These are phyloP conservation scores for Hemaris fuciformis DNA, from an alignment of 2,888 invertebrate species.

Conservation along the genomic window DNA sequence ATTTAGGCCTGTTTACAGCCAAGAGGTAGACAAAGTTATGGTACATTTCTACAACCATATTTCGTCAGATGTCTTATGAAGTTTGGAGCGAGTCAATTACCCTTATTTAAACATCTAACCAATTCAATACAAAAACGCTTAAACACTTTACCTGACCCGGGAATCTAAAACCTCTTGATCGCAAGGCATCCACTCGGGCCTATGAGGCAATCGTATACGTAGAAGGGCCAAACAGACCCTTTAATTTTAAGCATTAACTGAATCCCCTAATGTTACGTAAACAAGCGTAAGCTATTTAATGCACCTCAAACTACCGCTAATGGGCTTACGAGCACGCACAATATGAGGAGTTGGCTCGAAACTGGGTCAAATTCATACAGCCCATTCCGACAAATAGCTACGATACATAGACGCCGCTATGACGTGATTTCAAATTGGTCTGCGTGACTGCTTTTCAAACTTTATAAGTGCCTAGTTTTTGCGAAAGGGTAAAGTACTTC, in stretches of 20 bases:
- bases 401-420: conserved; percentile 28
- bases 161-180: no score
- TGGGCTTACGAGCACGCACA: conserved; percentile 10
- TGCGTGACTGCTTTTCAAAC: background rate
- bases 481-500: no score
- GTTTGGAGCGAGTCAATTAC: no score
- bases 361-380: conserved; percentile 32
- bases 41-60: no score
- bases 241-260: background rate
- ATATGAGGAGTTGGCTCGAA: background rate
- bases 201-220: no score
- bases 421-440: conserved; percentile 26
- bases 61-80: no score
- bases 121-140: no score
- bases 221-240: background rate
- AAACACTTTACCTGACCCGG: no score
- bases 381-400: conserved; percentile 22
- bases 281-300: background rate
- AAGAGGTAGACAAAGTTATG: no score
- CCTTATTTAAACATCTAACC: no score
- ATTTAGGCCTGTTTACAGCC: no score
- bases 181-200: no score
- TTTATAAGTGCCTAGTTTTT: background rate
- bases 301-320: conserved; percentile 3
- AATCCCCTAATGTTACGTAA: background rate